Conservation (phyloP, 2,113 vertebrate genomes). For the Albula glossodonta region DNA sequence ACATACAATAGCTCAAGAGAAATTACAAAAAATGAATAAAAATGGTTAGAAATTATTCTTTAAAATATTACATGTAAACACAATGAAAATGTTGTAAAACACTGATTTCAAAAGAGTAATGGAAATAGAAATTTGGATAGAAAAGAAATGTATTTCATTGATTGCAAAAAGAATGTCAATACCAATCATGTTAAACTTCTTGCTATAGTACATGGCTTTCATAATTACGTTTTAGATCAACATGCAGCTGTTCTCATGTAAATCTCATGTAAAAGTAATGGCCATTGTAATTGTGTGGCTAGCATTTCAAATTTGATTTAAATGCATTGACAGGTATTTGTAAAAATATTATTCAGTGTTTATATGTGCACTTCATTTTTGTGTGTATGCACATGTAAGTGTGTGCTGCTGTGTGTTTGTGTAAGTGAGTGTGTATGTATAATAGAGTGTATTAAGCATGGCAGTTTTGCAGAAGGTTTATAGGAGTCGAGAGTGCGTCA, state of each 20-base stretch:
- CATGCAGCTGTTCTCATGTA: no score
- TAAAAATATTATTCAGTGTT: neutral
- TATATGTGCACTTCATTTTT: neutral
- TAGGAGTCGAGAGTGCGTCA: neutral
- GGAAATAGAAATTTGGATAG: no score
- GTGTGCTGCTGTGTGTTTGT: no score
- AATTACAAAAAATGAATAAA: no score
- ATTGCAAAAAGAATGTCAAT: neutral
- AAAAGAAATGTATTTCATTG: no score
- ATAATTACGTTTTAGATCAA: neutral
- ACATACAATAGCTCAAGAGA: neutral
- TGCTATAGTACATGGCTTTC: neutral
- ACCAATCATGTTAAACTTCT: neutral
- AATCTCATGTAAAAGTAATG: neutral
- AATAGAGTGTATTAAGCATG: neutral
- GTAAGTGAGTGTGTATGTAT: neutral
- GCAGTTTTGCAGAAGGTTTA: neutral
- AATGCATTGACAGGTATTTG: neutral
- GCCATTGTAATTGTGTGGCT: neutral
- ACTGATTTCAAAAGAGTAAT: no score
- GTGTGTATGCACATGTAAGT: neutral
- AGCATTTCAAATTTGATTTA: neutral
- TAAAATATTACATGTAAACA: neutral
- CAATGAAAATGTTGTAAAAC: neutral
- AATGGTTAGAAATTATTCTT: neutral